Evolutionary conservation across 2,888 invertebrate species (phyloP).

Genomic region (Aricia artaxerxes): DNA sequence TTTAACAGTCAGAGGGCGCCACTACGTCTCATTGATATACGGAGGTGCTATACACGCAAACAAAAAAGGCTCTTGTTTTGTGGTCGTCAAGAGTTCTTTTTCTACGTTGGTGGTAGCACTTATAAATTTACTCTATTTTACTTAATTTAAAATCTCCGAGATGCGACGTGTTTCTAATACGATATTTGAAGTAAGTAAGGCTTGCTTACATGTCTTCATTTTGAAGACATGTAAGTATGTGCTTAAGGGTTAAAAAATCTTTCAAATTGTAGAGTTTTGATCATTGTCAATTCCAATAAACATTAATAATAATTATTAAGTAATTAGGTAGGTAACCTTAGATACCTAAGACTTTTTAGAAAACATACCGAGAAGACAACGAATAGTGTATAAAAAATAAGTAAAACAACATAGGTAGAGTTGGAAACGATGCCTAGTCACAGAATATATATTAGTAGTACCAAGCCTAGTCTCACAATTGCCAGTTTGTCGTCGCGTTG

Average conservation of each 20-base stretch:
- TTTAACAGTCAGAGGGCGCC: slow-evolving; percentile 68
- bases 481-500: slow-evolving; percentile 14
- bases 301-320: no score
- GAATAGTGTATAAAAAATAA: neutral
- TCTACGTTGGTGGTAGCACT: neutral
- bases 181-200: neutral
- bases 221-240: no score
- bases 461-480: neutral
- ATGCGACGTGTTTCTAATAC: neutral
- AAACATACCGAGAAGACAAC: neutral
- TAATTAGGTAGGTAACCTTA: neutral
- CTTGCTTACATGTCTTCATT: no score
- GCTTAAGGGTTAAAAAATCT: neutral
- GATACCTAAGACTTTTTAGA: neutral
- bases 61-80: slow-evolving; percentile 12
- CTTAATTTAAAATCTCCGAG: slow-evolving; percentile 1
- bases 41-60: slow-evolving; percentile 39
- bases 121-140: slow-evolving; percentile 17
- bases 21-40: slow-evolving; percentile 67
- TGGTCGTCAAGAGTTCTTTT: neutral
- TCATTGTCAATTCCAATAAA: no score
- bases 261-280: neutral
- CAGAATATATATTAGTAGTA: no score
- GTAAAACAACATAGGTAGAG: neutral
- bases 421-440: neutral